These are phyloP conservation scores for Catotricha subobsoleta DNA, from an alignment of 2,888 invertebrate genomes.

Conservation along the genomic window DNA sequence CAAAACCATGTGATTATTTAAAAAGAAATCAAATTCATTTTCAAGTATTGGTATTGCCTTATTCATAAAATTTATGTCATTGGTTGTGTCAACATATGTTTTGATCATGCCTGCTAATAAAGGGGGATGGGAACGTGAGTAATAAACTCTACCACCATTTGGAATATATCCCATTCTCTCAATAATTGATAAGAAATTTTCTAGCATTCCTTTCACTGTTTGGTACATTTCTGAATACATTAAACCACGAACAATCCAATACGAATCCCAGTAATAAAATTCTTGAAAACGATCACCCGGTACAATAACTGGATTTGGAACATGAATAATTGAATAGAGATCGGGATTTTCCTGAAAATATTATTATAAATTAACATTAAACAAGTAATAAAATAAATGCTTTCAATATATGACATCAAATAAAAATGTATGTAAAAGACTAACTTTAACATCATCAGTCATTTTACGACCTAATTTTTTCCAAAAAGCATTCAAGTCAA, in stretches of 20 bases:
- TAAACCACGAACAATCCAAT: conserved; percentile 81
- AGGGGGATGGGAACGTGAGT: conserved; percentile 65
- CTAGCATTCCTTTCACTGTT: conserved; percentile 68
- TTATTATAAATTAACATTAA: too few species aligned
- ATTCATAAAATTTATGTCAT: conserved; percentile 49
- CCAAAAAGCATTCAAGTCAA: conserved; percentile 55
- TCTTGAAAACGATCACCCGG: conserved; percentile 83
- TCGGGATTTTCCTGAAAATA: conserved; percentile 37
- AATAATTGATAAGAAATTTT: conserved; percentile 69
- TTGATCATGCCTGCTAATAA: conserved; percentile 68
- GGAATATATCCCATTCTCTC: conserved; percentile 66
- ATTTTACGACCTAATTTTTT: conserved; percentile 58
- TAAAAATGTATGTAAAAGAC: background rate
- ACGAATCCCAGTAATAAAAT: conserved; percentile 92
- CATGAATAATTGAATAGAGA: conserved; percentile 71
- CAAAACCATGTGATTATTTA: conserved; percentile 47
- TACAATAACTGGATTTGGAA: conserved; percentile 71
- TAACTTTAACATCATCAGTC: conserved; percentile 40
- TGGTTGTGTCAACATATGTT: conserved; percentile 51
- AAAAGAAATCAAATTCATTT: conserved; percentile 71
- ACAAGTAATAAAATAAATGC: background rate
- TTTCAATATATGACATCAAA: background rate
- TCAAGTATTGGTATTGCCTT: conserved; percentile 47
- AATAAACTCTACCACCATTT: conserved; percentile 83
- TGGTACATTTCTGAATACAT: conserved; percentile 64